phyloP scores from a whole-genome alignment of 1,140 invertebrate genomes.

The Pteromalus puparum region DNA sequence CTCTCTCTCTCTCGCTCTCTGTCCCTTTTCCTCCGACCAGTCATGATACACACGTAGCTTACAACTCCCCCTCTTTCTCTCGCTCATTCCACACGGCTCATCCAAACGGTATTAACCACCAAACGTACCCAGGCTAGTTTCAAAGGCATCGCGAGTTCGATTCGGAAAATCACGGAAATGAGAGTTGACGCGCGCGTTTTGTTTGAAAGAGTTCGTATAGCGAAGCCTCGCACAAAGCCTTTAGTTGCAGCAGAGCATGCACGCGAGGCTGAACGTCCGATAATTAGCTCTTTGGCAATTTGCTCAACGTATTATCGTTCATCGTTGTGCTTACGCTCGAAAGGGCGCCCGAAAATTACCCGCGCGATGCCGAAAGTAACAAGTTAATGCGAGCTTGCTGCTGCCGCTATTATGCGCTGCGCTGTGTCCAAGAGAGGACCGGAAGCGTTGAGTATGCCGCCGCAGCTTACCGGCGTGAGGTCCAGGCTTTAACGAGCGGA shows the following conservation, averaged over 20 bases:
- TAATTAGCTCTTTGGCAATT: conserved; percentile 47
- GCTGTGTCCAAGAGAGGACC: too few relatives aligned
- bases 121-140: background rate
- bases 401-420: background rate
- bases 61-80: background rate
- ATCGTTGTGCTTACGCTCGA: background rate
- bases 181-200: too few relatives aligned
- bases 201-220: too few relatives aligned
- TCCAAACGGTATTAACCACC: conserved; percentile 4
- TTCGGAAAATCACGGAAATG: too few relatives aligned
- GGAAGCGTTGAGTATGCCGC: too few relatives aligned
- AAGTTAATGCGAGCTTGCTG: background rate
- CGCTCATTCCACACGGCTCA: background rate
- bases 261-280: background rate
- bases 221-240: background rate
- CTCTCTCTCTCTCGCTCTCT: background rate
- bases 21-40: background rate
- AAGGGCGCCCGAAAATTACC: background rate
- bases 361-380: conserved; percentile 12
- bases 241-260: background rate
- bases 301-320: conserved; percentile 7
- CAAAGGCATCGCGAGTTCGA: too few relatives aligned
- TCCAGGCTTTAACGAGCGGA: too few relatives aligned
- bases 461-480: too few relatives aligned
- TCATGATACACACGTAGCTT: background rate